phyloP scores from a whole-genome alignment of 2,888 invertebrate genomes.

The Lottia gigantea region DNA sequence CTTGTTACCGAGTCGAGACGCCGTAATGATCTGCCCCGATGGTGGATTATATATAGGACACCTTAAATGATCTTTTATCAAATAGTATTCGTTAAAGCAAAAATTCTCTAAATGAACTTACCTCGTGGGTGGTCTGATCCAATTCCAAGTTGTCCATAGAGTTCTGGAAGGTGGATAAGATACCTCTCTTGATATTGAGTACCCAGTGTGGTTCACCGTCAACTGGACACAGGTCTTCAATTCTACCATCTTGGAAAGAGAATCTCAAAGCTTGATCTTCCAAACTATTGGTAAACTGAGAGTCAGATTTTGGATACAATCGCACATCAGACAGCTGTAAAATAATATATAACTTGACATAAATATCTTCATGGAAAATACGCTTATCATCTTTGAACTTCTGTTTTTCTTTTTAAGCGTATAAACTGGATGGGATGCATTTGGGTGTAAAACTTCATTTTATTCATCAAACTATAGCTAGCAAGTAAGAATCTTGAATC shows the following conservation, averaged over 20 bases:
- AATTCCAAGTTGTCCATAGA: constrained; percentile 86
- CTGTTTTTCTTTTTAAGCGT: too few species aligned
- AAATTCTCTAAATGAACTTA: constrained; percentile 19
- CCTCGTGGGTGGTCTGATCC: constrained; percentile 46
- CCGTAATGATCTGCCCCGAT: too few species aligned
- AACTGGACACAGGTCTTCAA: constrained; percentile 82
- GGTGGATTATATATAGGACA: too few species aligned
- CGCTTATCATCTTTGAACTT: too few species aligned
- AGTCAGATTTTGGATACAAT: constrained; percentile 21
- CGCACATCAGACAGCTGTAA: constrained; percentile 38
- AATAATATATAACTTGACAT: neutral
- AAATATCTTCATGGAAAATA: too few species aligned
- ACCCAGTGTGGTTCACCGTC: constrained; percentile 84
- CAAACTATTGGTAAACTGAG: constrained; percentile 70
- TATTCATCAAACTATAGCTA: too few species aligned
- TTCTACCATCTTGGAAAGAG: constrained; percentile 81
- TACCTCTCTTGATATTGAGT: constrained; percentile 89
- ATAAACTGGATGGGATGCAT: too few species aligned
- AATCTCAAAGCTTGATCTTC: constrained; percentile 81
- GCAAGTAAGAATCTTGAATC: too few species aligned
- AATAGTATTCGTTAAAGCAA: too few species aligned
- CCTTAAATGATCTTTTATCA: too few species aligned
- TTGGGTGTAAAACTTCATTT: too few species aligned
- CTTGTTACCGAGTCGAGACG: too few species aligned
- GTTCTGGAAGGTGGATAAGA: constrained; percentile 89